Percentiles rank a stretch among this genome's conserved stretches.
Conservation (phyloP, 2,888 invertebrate genomes). For the Lepetodrilus schrolli region DNA sequence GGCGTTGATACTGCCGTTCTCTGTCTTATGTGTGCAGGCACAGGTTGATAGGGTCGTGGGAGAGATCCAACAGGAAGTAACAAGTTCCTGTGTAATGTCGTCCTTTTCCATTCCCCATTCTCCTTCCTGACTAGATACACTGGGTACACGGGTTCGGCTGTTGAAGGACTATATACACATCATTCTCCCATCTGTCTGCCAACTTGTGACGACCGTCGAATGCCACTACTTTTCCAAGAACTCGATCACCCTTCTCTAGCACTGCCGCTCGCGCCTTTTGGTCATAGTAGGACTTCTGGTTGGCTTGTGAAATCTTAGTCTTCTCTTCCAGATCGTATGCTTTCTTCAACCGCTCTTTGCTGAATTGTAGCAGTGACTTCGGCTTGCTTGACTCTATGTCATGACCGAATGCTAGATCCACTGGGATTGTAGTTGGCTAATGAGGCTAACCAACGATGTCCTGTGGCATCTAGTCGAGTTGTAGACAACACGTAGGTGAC, state of each 20-base stretch:
- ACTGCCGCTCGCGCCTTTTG: neutral
- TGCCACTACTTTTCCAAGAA: slow-evolving; percentile 24
- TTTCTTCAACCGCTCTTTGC: neutral
- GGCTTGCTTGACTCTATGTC: neutral
- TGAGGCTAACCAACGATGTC: neutral
- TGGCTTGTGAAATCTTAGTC: neutral
- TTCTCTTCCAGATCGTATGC: neutral
- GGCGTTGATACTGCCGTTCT: neutral
- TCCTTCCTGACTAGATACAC: slow-evolving; percentile 12
- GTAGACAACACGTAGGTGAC: neutral
- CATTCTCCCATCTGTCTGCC: slow-evolving; percentile 28
- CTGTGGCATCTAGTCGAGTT: neutral
- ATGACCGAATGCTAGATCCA: neutral
- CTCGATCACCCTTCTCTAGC: slow-evolving; percentile 8
- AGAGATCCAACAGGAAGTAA: neutral
- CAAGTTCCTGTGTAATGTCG: slow-evolving; percentile 13
- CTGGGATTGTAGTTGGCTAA: neutral
- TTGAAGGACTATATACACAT: neutral
- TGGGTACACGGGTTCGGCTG: slow-evolving; percentile 16
- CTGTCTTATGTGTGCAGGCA: neutral
- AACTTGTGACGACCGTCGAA: slow-evolving; percentile 21
- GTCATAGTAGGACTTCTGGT: slow-evolving; percentile 6
- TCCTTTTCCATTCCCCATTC: neutral
- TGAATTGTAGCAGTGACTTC: neutral
- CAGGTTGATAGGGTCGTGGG: neutral